Percentiles rank a stretch among this genome's conserved stretches.
Evolutionary conservation across 2,888 invertebrate genomes (phyloP).

Genomic region (Sinohyriopsis cumingii): DNA sequence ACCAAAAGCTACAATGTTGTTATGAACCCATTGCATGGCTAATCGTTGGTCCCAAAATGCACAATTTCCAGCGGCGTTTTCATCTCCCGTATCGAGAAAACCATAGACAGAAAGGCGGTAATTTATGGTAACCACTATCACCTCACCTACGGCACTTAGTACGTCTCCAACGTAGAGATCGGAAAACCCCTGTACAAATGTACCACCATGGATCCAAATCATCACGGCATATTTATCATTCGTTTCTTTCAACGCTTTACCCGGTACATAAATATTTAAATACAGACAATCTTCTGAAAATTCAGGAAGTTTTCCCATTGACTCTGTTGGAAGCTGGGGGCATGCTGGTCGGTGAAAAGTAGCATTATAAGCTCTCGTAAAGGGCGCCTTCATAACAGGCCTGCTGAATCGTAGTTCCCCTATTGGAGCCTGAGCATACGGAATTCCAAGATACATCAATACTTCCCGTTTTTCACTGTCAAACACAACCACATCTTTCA

Average conservation of each 20-base stretch:
- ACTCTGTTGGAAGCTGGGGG: neutral
- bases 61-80: constrained; percentile 7
- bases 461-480: too few relatives aligned
- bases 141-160: constrained; percentile 5
- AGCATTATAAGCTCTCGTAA: constrained; percentile 6
- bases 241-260: neutral
- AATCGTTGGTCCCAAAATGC: constrained; percentile 14
- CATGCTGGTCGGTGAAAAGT: constrained; percentile 6
- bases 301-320: neutral
- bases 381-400: constrained; percentile 6
- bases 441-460: constrained; percentile 4
- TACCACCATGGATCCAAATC: constrained; percentile 14
- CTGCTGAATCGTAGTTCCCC: constrained; percentile 9
- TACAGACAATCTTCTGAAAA: constrained; percentile 11
- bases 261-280: constrained; percentile 8
- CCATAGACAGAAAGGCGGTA: constrained; percentile 11
- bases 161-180: neutral
- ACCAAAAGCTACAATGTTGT: constrained; percentile 14
- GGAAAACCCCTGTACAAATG: constrained; percentile 1
- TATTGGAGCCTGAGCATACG: constrained; percentile 10
- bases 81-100: constrained; percentile 3
- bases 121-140: constrained; percentile 13
- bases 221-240: constrained; percentile 7
- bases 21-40: constrained; percentile 11
- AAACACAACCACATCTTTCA: too few relatives aligned